Evolutionary conservation across 2,113 vertebrate genomes (phyloP), one percentile per base, ranked within the genome.

Genomic region (Colaptes auratus): DNA sequence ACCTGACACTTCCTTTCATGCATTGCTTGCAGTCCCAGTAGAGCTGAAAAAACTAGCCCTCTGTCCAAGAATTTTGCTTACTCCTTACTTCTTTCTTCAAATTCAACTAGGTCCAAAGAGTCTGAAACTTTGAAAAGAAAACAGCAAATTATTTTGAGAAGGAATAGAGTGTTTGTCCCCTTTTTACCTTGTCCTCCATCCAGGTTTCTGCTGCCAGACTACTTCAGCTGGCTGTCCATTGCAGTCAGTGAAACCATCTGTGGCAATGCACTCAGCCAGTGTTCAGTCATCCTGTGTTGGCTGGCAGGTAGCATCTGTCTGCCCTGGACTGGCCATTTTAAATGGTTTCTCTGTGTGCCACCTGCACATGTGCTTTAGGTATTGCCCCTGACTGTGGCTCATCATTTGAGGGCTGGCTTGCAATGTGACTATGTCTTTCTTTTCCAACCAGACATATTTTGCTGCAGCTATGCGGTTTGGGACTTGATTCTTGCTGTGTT

Each of bases 51-150:
- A 79, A 13, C 0, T 21, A 60, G 19, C 20, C 24, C 2, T 19
- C 72, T 89, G n/a, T 65, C 74, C 83, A 92, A 89, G 55, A 92
- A 84, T 90, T 93, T 52, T 89, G 66, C 81, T 90, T 93, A 82
- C 30, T 95, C 44, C 44, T 88, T 7, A 25, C 63, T 96, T 94
- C 63, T 44, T 53, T 50, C 69, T 90, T 93, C 83, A 81, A 85
- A 87, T 82, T 90, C 79, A 86, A 90, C 92, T 92, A 90, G 50
- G 15, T 64, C 61, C 77, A 87, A 90, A 78, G 59, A 59, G 30
- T 53, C 61, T 83, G 63, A 70, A 83, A 42, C 48, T 60, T 75
- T 2, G 12, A 64, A 91, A 93, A 7, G 39, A 77, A 92, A 95
- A 25, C 58, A 92, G 81, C n/a, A 31, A 50, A 21, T 82, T 90